Evolutionary conservation across 1,140 invertebrate genomes (phyloP).

Genomic region (Oreohelix idahoensis): DNA sequence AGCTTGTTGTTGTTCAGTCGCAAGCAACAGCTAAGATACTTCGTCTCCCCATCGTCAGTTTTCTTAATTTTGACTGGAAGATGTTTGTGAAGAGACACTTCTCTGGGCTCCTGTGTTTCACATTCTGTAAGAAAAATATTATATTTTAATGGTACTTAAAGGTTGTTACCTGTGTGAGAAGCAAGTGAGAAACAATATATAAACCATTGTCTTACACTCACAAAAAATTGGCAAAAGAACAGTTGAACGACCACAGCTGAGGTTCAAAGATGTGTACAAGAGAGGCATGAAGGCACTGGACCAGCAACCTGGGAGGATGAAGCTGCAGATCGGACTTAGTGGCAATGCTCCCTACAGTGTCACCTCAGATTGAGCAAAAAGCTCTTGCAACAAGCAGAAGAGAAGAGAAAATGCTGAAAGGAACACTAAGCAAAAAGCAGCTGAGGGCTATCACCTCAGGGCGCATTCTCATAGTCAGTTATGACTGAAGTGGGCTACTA

Average conservation of each 20-base stretch:
- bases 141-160: not conserved
- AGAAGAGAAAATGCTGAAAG: too few species aligned
- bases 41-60: constrained; percentile 38
- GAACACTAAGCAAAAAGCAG: too few species aligned
- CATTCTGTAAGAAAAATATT: constrained; percentile 48
- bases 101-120: constrained; percentile 53
- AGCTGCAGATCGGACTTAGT: not conserved
- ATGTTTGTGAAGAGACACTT: constrained; percentile 34
- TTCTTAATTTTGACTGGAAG: constrained; percentile 31
- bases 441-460: too few species aligned
- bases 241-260: too few species aligned
- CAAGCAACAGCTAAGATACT: constrained; percentile 52
- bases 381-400: too few species aligned
- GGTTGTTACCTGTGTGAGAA: not conserved
- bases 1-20: constrained; percentile 64
- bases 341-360: too few species aligned
- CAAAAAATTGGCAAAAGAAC: not conserved
- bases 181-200: not conserved
- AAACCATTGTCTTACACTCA: not conserved
- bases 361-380: too few species aligned
- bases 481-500: too few species aligned
- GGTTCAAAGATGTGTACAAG: too few species aligned
- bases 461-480: too few species aligned
- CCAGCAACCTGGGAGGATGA: too few species aligned
- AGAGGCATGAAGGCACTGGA: too few species aligned